Conservation (phyloP, 2,888 invertebrate species). For the Blomia tropicalis region DNA sequence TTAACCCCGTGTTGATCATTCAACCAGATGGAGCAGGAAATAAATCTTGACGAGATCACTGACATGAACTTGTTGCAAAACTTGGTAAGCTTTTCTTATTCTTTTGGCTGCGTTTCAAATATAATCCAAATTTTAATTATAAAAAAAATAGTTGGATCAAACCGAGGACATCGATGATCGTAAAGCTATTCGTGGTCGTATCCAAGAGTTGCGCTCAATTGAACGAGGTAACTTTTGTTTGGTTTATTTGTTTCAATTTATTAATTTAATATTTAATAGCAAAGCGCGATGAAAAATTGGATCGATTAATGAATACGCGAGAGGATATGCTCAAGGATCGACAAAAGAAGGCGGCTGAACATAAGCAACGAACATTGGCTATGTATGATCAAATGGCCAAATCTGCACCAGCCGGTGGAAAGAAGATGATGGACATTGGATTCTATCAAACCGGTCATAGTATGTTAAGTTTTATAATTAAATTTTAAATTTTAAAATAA, state of each 20-base stretch:
- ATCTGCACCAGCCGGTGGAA: conserved; percentile 31
- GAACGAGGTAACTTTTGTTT: conserved; percentile 52
- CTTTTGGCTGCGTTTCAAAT: no score
- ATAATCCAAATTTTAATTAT: no score
- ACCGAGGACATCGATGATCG: conserved; percentile 73
- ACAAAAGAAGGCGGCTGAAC: conserved; percentile 34
- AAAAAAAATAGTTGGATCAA: conserved; percentile 52
- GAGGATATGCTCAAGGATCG: conserved; percentile 31
- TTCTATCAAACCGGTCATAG: conserved; percentile 28
- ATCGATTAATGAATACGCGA: conserved; percentile 30
- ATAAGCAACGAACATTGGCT: conserved; percentile 34
- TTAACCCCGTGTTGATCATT: no score
- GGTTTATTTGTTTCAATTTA: conserved; percentile 1
- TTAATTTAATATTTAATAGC: neutral
- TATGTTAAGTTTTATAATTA: neutral
- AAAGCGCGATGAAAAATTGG: conserved; percentile 28
- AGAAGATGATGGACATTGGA: conserved; percentile 30
- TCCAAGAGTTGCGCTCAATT: conserved; percentile 67
- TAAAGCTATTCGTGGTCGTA: conserved; percentile 58
- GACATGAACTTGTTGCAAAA: conserved; percentile 19
- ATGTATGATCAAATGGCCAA: conserved; percentile 35
- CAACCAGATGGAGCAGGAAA: conserved; percentile 21
- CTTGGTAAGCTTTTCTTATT: conserved; percentile 16
- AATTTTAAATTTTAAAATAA: neutral
- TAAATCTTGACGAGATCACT: conserved; percentile 24